Base-by-base conservation (phyloP, 2,797 vertebrate genomes). In the Lepus oiostolus region DNA sequence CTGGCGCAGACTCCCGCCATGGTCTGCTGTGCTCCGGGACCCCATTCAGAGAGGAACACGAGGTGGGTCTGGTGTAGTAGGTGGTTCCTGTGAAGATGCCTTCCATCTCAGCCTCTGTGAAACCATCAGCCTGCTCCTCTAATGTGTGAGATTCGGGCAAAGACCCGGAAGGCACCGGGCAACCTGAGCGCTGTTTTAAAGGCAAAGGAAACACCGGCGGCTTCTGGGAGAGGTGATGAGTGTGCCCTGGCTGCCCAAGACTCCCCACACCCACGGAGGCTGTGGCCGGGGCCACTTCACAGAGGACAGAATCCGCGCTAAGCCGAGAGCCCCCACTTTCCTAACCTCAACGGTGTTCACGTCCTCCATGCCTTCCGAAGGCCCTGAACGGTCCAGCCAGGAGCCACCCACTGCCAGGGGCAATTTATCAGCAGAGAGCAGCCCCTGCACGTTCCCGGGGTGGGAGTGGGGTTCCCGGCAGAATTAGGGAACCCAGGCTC, bases 401-500 rank as follows among this genome's bases (percentile, higher is more conserved):
- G 26, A 32, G 35, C 47, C 67, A 72, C 74, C 68, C 47, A 82
- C 47, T 82, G 54, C 4, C 50, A 86, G 85, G 50, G 63, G 5
- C 12, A 95, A 90, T 87, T 92, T 52, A 91, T 88, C 74, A 90
- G 58, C 42, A 52, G 86, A 82, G 84, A 94, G 74, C 4, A 74
- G 16, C 3, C 58, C 52, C 26, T 54, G n/a, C 30, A 72, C 47
- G 67, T 50, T 72, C 24, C 21, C 35, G 28, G 67, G 22, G 85
- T 35, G 35, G 35, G 35, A 1, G 35, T 35, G 35, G 35, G 35
- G 35, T 35, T 35, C 35, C 35, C 35, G 35, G 35, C 35, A 35
- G 35, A 35, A 35, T 35, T 35, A 35, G 35, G 35, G 35, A 19
- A 60, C 22, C 7, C 16, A 67, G 4, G 38, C 74, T 68, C 14